A percentile compares a stretch with the other conserved stretches of the same genome.
These are phyloP conservation scores for Volucella inflata DNA, from an alignment of 2,888 invertebrate genomes.

Conservation along the genomic window DNA sequence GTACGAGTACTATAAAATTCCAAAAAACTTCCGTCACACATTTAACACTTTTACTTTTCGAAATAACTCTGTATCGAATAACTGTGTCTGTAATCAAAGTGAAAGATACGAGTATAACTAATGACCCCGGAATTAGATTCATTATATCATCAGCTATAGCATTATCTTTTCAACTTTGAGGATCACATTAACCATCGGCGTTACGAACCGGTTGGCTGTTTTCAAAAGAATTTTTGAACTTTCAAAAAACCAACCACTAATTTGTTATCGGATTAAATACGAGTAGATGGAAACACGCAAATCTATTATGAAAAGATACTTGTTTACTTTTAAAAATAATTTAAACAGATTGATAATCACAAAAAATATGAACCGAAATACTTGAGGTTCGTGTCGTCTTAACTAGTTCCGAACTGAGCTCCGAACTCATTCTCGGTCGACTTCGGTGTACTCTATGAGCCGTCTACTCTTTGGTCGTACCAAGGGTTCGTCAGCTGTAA, in stretches of 20 bases:
- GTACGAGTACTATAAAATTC: no score
- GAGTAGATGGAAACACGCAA: not conserved
- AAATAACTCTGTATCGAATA: not conserved
- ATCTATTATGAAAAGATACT: slow-evolving; percentile 2
- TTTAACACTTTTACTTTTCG: not conserved
- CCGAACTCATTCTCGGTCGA: slow-evolving; percentile 27
- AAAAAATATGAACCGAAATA: not conserved
- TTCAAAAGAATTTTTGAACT: not conserved
- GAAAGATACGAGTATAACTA: not conserved
- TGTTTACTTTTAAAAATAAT: slow-evolving; percentile 6
- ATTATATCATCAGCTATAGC: slow-evolving; percentile 9
- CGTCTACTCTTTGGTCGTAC: slow-evolving; percentile 29
- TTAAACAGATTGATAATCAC: not conserved
- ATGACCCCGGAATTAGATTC: not conserved
- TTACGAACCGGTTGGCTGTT: not conserved
- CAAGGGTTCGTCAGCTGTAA: not conserved
- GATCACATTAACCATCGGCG: not conserved
- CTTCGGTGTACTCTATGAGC: slow-evolving; percentile 41
- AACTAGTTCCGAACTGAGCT: not conserved
- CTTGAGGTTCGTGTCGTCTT: not conserved
- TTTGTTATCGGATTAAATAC: not conserved
- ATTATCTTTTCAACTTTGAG: not conserved
- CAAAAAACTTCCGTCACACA: no score
- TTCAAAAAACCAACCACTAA: slow-evolving; percentile 9
- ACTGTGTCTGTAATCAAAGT: not conserved